A percentile compares a stretch with the other conserved stretches of the same genome.
Evolutionary conservation across 2,888 invertebrate species (phyloP).

Genomic region (Silvanus unidentatus): DNA sequence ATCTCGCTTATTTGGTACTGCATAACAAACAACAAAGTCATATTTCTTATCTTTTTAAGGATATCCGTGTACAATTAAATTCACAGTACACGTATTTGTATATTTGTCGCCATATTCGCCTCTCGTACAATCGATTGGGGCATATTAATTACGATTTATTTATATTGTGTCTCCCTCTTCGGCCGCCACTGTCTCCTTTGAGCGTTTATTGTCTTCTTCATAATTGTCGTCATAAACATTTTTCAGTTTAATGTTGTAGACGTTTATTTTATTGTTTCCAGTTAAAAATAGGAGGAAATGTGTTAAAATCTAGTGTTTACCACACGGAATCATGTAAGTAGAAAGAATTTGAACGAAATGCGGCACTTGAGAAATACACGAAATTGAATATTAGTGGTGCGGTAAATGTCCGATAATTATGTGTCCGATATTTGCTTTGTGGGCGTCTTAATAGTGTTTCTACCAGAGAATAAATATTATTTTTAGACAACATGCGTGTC

Average conservation of each 20-base stretch:
- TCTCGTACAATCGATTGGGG: not conserved
- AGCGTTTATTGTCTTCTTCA: conserved; percentile 14
- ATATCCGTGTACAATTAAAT: conserved; percentile 16
- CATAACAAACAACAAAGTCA: conserved; percentile 9
- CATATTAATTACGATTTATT: no score
- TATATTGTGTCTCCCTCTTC: conserved; percentile 12
- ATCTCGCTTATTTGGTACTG: conserved; percentile 11
- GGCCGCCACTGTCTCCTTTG: conserved; percentile 12
- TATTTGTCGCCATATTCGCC: not conserved
- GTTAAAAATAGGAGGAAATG: no score
- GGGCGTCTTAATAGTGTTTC: no score
- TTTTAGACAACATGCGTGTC: no score
- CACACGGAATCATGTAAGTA: no score
- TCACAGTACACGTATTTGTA: not conserved
- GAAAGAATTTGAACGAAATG: no score
- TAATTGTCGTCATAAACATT: conserved; percentile 12
- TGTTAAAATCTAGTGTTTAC: no score
- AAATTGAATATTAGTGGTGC: no score
- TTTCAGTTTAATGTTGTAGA: conserved; percentile 9
- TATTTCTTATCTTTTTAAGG: conserved; percentile 12
- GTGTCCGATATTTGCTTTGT: no score
- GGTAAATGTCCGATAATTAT: no score
- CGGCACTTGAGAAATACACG: no score
- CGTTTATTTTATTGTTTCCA: conserved; percentile 1
- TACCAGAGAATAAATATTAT: no score